Conservation (phyloP, 2,113 vertebrate species). For the Pitta sordida region DNA sequence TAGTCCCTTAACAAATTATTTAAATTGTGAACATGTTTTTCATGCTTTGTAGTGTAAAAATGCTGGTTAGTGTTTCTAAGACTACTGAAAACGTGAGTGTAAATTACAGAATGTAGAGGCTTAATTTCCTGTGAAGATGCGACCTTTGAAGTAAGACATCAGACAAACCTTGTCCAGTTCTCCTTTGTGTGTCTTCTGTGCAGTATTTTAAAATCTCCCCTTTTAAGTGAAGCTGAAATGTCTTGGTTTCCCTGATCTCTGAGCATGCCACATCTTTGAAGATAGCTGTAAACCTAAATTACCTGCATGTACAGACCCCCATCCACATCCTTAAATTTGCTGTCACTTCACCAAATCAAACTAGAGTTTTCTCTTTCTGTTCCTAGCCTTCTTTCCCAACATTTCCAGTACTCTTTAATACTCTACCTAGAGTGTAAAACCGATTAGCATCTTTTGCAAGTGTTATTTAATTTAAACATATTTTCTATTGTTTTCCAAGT, state of each 20-base stretch:
- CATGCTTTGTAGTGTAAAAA: not conserved
- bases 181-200: not conserved
- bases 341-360: not conserved
- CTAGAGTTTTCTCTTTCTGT: not conserved
- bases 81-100: not conserved
- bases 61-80: not conserved
- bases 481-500: not conserved
- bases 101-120: not conserved
- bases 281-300: not conserved
- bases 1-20: no score
- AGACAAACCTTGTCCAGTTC: not conserved
- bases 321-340: not conserved
- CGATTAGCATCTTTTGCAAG: not conserved
- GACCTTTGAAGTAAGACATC: accelerated
- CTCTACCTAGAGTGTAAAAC: not conserved
- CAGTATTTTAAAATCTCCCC: not conserved
- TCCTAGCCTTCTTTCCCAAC: not conserved
- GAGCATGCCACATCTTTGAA: not conserved
- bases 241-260: not conserved
- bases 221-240: not conserved
- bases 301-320: accelerated
- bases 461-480: not conserved
- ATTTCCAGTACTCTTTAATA: not conserved
- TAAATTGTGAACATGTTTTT: no score
- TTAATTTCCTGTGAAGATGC: not conserved